Evolutionary conservation across 2,113 vertebrate genomes (phyloP).

Genomic region (Meleagris gallopavo): DNA sequence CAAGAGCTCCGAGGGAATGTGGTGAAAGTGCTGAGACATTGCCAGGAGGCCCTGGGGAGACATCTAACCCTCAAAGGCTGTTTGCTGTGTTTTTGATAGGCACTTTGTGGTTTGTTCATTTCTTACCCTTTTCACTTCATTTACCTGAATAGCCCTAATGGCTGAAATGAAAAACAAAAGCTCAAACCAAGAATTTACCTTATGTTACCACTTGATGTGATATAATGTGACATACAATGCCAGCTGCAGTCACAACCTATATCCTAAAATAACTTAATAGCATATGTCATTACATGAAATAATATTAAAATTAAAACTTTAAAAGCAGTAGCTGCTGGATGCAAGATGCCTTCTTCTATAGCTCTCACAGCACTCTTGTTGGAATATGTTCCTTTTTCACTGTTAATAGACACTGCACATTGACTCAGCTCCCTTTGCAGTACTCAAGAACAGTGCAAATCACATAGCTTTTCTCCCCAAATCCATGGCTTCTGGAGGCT

Average conservation of each 20-base stretch:
- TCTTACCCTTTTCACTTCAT: background rate
- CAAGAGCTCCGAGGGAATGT: background rate
- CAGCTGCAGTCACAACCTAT: conserved; percentile 18
- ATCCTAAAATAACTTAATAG: conserved; percentile 50
- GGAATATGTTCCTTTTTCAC: background rate
- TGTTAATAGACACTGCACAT: background rate
- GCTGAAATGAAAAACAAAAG: background rate
- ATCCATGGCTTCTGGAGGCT: background rate
- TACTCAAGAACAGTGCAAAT: background rate
- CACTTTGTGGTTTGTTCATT: background rate
- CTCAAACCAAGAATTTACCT: conserved; percentile 9
- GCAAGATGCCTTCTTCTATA: background rate
- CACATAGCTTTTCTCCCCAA: background rate
- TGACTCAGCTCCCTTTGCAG: background rate
- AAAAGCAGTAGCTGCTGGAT: conserved; percentile 24
- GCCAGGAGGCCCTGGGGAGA: background rate
- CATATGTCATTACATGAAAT: conserved; percentile 51
- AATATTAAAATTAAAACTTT: conserved; percentile 55
- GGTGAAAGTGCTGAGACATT: rapidly evolving
- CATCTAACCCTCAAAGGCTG: background rate
- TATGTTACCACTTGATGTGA: conserved; percentile 46
- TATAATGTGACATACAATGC: background rate
- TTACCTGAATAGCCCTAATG: background rate
- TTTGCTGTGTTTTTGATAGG: background rate
- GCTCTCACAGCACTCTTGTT: background rate